phyloP scores from a whole-genome alignment of 2,888 invertebrate species.

The Polymixis lichenea region DNA sequence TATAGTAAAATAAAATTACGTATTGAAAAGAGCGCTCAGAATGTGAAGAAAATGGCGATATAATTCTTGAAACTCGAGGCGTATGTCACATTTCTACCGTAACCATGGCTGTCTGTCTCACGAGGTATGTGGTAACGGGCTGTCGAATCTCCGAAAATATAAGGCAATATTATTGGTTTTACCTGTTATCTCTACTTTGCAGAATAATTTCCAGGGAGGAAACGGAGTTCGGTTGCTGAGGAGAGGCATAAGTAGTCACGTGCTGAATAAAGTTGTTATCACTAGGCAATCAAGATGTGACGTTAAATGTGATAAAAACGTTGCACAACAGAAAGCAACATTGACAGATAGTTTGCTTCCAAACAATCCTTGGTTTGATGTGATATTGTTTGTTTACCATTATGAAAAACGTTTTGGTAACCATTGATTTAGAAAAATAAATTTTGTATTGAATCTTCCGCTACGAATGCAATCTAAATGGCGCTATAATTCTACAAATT shows the following conservation, averaged over 20 bases:
- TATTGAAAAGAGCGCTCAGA: no score
- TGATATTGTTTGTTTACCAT: neutral
- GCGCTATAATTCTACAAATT: no score
- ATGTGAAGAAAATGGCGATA: no score
- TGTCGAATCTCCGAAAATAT: constrained; percentile 23
- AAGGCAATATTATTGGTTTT: constrained; percentile 34
- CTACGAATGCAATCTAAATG: no score
- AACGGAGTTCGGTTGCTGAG: neutral
- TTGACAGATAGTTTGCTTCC: neutral
- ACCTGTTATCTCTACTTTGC: neutral
- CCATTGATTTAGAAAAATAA: no score
- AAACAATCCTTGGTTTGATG: neutral
- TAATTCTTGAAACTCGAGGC: no score
- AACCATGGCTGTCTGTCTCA: constrained; percentile 6
- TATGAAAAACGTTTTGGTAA: no score
- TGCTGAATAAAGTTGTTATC: neutral
- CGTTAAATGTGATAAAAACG: neutral
- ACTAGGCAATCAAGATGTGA: neutral
- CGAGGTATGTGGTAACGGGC: constrained; percentile 15
- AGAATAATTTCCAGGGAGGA: constrained; percentile 1
- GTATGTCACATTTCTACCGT: constrained; percentile 20
- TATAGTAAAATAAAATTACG: no score
- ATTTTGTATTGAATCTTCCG: no score
- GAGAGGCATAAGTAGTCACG: neutral
- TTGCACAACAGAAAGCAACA: neutral